These are phyloP conservation scores for Chascanopsetta lugubris DNA, from an alignment of 2,113 vertebrate species.

Conservation along the genomic window DNA sequence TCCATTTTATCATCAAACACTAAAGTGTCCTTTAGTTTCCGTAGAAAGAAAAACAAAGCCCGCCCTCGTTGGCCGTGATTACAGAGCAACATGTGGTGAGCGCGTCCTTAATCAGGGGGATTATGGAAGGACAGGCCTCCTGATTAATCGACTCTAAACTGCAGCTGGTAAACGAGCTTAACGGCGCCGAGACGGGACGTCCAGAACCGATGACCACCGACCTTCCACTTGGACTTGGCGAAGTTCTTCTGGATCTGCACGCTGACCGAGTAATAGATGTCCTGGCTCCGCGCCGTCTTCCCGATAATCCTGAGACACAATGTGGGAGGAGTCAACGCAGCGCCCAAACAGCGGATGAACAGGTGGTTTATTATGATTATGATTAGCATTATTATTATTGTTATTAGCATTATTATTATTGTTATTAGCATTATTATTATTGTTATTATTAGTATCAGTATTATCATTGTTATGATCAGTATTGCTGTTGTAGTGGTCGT, in stretches of 20 bases:
- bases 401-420: too few species aligned
- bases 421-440: too few species aligned
- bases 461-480: too few species aligned
- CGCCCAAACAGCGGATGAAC: too few species aligned
- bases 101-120: constrained; percentile 58
- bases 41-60: too few species aligned
- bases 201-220: constrained; percentile 73
- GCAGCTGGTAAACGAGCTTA: constrained; percentile 25
- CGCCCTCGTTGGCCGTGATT: constrained; percentile 20
- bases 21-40: too few species aligned
- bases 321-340: too few species aligned
- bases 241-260: constrained; percentile 97
- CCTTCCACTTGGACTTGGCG: constrained; percentile 97
- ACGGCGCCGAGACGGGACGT: constrained; percentile 22
- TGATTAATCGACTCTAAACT: constrained; percentile 47
- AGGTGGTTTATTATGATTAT: too few species aligned
- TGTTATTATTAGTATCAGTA: too few species aligned
- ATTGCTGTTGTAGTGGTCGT: too few species aligned
- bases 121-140: constrained; percentile 18
- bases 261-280: constrained; percentile 96
- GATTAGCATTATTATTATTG: too few species aligned
- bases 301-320: constrained; percentile 96
- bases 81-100: constrained; percentile 36
- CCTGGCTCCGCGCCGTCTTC: constrained; percentile 90
- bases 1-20: too few species aligned